A percentile compares a stretch with the other conserved stretches of the same genome.
Conservation (phyloP, 2,113 vertebrate species). For the Sitta europaea region DNA sequence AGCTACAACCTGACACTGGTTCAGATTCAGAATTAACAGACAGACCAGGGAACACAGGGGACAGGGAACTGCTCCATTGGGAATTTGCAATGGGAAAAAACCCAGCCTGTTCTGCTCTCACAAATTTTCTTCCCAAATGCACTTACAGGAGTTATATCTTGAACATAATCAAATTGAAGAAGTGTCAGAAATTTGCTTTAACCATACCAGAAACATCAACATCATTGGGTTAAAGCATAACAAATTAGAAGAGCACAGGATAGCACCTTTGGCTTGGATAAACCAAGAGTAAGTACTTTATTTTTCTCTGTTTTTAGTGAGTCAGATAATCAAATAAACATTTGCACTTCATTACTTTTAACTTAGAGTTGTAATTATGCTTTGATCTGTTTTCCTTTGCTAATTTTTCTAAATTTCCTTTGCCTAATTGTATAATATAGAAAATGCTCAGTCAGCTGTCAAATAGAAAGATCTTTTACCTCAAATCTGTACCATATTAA, state of each 20-base stretch:
- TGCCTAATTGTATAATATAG: not conserved
- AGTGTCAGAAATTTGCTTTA: slow-evolving; percentile 89
- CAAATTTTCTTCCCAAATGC: slow-evolving; percentile 2
- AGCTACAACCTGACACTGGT: not conserved
- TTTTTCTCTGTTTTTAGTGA: not conserved
- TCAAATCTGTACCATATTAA: not conserved
- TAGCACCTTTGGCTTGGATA: slow-evolving; percentile 92
- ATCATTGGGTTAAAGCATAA: slow-evolving; percentile 87
- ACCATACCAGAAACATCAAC: slow-evolving; percentile 85
- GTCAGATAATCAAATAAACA: not conserved
- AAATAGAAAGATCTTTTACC: not conserved
- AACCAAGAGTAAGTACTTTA: slow-evolving; percentile 83
- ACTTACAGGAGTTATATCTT: slow-evolving; percentile 87
- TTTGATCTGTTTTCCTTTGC: not conserved
- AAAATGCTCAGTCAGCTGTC: not conserved
- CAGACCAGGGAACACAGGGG: not conserved
- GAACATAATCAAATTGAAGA: slow-evolving; percentile 96
- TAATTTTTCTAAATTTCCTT: not conserved
- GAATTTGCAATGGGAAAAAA: not conserved
- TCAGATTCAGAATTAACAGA: not conserved
- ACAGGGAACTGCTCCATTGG: not conserved
- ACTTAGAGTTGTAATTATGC: not conserved
- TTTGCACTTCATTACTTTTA: not conserved
- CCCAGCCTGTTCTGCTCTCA: not conserved
- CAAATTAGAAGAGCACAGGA: slow-evolving; percentile 88